Percentiles rank a stretch among this genome's conserved stretches.
phyloP scores from a whole-genome alignment of 1,140 invertebrate species.

The Leptinotarsa lineolata region DNA sequence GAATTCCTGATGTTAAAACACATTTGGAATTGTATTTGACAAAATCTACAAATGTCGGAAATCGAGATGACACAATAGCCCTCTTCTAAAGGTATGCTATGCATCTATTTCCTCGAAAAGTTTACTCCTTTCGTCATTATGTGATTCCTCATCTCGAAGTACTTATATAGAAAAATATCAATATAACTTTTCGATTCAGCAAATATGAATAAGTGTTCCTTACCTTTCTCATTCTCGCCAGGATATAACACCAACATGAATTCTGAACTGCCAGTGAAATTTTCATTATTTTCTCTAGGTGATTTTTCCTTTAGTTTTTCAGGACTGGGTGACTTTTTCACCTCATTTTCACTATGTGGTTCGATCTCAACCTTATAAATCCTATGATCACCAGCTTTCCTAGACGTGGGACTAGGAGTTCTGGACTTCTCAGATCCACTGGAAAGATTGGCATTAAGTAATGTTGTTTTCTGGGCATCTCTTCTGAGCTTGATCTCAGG shows the following conservation, averaged over 20 bases:
- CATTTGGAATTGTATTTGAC: no score
- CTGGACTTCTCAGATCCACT: slow-evolving; percentile 23
- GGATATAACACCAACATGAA: slow-evolving; percentile 81
- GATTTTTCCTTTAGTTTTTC: slow-evolving; percentile 26
- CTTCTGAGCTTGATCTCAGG: slow-evolving; percentile 49
- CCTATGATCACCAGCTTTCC: slow-evolving; percentile 25
- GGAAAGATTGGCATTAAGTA: not conserved
- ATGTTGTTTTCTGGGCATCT: slow-evolving; percentile 26
- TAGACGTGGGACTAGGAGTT: slow-evolving; percentile 24
- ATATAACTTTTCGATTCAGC: no score
- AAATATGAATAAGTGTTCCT: slow-evolving; percentile 22
- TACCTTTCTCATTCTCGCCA: slow-evolving; percentile 62
- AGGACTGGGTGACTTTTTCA: slow-evolving; percentile 37
- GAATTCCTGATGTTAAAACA: no score
- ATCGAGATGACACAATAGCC: no score
- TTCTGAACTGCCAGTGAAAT: slow-evolving; percentile 66
- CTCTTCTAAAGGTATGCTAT: no score
- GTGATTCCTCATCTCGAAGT: no score
- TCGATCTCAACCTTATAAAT: slow-evolving; percentile 38
- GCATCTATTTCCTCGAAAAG: no score
- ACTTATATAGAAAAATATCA: no score
- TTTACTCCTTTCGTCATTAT: no score
- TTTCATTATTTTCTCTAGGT: slow-evolving; percentile 40
- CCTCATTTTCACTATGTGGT: slow-evolving; percentile 9
- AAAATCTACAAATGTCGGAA: no score